Evolutionary conservation across 35 echinoderm and acorn worm genomes (phyloP).

Genomic region (Heliocidaris tuberculata): DNA sequence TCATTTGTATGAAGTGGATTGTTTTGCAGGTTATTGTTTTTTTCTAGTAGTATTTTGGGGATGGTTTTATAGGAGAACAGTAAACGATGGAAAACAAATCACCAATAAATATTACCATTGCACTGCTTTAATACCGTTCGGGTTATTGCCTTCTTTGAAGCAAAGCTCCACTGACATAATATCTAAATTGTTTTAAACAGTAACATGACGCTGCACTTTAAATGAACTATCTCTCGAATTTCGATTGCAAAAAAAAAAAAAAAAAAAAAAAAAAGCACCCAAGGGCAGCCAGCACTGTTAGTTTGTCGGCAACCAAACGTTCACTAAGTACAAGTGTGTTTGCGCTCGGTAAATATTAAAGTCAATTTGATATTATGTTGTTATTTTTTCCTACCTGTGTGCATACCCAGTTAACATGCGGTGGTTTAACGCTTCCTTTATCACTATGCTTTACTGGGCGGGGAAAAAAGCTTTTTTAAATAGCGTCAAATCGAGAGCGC

Average conservation of each 20-base stretch:
- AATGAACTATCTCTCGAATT: not conserved
- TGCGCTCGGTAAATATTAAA: constrained; percentile 16
- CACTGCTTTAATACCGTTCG: not conserved
- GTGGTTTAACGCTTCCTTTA: not conserved
- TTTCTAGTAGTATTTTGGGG: too few species aligned
- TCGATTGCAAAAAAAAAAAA: constrained; percentile 4
- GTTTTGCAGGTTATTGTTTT: too few species aligned
- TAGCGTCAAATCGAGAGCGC: not conserved
- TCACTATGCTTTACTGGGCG: not conserved
- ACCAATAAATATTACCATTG: not conserved
- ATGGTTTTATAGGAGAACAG: too few species aligned
- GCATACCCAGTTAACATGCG: not conserved
- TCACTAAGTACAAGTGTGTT: constrained; percentile 17
- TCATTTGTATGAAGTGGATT: too few species aligned
- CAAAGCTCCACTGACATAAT: not conserved
- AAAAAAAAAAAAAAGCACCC: too few species aligned
- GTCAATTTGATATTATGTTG: not conserved
- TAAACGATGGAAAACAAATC: too few species aligned
- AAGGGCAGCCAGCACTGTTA: not conserved
- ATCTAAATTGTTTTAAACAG: not conserved
- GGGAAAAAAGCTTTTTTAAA: not conserved
- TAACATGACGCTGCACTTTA: not conserved
- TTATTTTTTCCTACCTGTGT: not conserved
- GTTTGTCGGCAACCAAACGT: not conserved
- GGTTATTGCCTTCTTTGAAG: not conserved